Percentiles rank a stretch among this genome's conserved stretches.
Conservation (phyloP, 1,140 invertebrate genomes). For the Eubasilissa regina region DNA sequence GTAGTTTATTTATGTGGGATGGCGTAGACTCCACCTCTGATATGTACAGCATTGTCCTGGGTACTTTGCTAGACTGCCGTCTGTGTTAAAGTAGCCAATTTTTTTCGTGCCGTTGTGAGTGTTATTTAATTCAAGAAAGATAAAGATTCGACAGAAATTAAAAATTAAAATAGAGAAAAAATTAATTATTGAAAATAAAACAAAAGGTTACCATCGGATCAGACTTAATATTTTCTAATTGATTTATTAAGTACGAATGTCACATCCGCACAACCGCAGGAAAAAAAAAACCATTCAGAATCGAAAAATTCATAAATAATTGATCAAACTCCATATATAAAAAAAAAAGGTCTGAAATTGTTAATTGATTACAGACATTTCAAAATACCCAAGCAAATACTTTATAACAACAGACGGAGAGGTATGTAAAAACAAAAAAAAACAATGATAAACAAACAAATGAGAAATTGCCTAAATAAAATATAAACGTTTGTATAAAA, state of each 20-base stretch:
- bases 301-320: conserved; percentile 20
- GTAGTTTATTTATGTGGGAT: too few species aligned
- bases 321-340: neutral
- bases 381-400: conserved; percentile 26
- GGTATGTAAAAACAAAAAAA: conserved; percentile 10
- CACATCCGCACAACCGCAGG: neutral
- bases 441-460: conserved; percentile 15
- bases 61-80: too few species aligned
- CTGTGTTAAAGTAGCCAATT: too few species aligned
- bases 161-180: too few species aligned
- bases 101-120: too few species aligned
- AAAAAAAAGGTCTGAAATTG: conserved; percentile 17
- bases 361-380: conserved; percentile 36
- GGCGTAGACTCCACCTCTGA: too few species aligned
- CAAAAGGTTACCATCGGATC: too few species aligned
- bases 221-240: neutral
- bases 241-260: conserved; percentile 19
- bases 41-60: too few species aligned
- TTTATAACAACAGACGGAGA: neutral
- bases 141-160: too few species aligned
- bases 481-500: conserved; percentile 49
- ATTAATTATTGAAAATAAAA: too few species aligned
- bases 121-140: too few species aligned
- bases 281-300: neutral
- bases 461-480: conserved; percentile 42